A percentile compares a stretch with the other conserved stretches of the same genome.
phyloP scores from a whole-genome alignment of 2,797 vertebrate genomes.

The Poeciliopsis infans region DNA sequence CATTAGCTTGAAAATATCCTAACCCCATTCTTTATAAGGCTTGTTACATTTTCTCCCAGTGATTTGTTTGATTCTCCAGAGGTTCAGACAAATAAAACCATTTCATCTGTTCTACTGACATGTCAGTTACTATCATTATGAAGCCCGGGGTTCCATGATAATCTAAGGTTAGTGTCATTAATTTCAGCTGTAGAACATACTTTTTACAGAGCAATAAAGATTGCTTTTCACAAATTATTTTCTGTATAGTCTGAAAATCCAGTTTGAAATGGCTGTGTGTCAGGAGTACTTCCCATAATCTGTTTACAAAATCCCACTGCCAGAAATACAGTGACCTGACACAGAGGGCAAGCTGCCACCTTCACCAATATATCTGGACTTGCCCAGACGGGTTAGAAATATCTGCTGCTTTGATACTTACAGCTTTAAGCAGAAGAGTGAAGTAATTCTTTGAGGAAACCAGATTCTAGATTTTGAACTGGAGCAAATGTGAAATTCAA shows the following conservation, averaged over 20 bases:
- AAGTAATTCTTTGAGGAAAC: conserved; percentile 16
- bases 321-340: conserved; percentile 51
- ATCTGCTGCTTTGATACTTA: conserved; percentile 71
- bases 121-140: no score
- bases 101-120: no score
- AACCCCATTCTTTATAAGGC: no score
- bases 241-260: conserved; percentile 2
- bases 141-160: no score
- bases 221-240: conserved; percentile 7
- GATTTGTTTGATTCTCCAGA: no score
- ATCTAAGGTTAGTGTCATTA: neutral
- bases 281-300: conserved; percentile 24
- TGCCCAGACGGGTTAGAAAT: conserved; percentile 78
- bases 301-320: conserved; percentile 40
- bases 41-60: no score
- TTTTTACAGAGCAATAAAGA: conserved; percentile 13
- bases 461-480: neutral
- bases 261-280: conserved; percentile 1
- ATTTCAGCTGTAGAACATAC: conserved; percentile 2
- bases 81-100: no score
- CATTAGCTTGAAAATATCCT: no score
- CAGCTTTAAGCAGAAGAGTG: conserved; percentile 50
- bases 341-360: conserved; percentile 49
- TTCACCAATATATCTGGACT: conserved; percentile 57
- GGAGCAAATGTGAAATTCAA: no score